Evolutionary conservation across 2,797 vertebrate genomes (phyloP), one percentile per base, ranked within the genome.

Genomic region (Remorina albescens): DNA sequence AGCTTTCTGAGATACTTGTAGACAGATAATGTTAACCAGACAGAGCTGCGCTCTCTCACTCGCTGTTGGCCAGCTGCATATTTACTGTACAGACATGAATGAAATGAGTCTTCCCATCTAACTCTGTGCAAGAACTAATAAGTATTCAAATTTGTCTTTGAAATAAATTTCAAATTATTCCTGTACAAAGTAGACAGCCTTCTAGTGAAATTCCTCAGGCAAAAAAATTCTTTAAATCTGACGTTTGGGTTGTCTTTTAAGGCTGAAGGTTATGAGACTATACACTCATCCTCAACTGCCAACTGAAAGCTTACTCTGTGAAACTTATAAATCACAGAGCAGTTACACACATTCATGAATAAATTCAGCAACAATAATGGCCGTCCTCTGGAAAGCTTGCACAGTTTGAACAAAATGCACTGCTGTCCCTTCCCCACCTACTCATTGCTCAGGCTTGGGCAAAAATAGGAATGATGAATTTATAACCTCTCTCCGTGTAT

Each of bases 401-500:
- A 34, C 50, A 18, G 78, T 76, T 71, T 84, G 61, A 80, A 75
- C 56, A 72, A 84, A 84, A 84, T 58, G 46, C 64, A 66, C 60
- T 19, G 28, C 66, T 28, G n/a, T 64, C 66, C 23, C 62, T 18
- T n/a, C 58, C 65, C 64, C 37, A 30, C 66, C 76, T 57, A 58
- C 74, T 81, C 78, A 83, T 80, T 54, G 70, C 65, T 21, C 23
- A 2, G 56, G 46, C 78, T 68, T 25, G 8, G 64, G 74, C 64
- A 36, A 66, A 84, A 82, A 69, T 59, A 54, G 76, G 81, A 85
- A 86, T 81, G 50, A 86, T 81, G 60, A 85, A 90, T 90, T 83
- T 72, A 73, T 63, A 76, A 73, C 83, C 76, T 81, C 71, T 65
- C 62, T 75, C 78, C 56, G 57, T 76, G 71, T 76, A 66, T 71